Percentiles rank a stretch among this genome's conserved stretches.
phyloP scores from a whole-genome alignment of 2,797 vertebrate species.

The Halcyon smyrnensis region DNA sequence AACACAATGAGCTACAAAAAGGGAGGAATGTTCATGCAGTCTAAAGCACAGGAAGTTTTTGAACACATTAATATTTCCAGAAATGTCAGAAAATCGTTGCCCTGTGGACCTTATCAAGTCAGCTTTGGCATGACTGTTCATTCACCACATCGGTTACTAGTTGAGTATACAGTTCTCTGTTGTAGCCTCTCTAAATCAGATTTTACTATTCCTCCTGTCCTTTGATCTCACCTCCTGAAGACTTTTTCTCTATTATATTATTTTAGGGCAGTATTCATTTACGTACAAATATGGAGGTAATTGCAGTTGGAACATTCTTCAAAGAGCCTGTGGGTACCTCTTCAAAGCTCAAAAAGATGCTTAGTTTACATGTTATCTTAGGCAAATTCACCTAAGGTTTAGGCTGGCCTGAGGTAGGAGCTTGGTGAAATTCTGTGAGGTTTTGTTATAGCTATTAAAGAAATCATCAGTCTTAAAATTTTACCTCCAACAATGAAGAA shows the following conservation, averaged over 20 bases:
- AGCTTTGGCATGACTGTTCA: background rate
- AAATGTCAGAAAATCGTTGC: background rate
- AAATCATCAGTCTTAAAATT: background rate
- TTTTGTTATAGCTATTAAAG: background rate
- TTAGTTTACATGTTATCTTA: background rate
- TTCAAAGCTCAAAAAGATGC: slow-evolving; percentile 28
- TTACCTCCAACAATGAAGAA: background rate
- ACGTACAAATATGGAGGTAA: slow-evolving; percentile 2
- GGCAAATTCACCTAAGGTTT: background rate
- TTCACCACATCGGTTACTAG: background rate
- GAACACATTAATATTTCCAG: background rate
- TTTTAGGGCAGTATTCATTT: background rate
- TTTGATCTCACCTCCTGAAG: slow-evolving; percentile 31
- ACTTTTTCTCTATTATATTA: background rate
- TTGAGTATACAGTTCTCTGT: background rate
- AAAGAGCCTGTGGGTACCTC: slow-evolving; percentile 12
- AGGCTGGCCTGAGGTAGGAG: slow-evolving; percentile 4
- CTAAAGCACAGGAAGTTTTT: background rate
- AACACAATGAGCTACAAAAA: background rate
- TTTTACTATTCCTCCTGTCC: background rate
- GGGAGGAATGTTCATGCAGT: background rate
- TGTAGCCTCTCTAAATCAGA: background rate
- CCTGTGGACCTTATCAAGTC: background rate
- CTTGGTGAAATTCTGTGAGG: background rate
- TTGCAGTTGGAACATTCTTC: background rate